These are phyloP conservation scores for Liasis olivaceus DNA, from an alignment of 2,797 vertebrate species.

Conservation along the genomic window DNA sequence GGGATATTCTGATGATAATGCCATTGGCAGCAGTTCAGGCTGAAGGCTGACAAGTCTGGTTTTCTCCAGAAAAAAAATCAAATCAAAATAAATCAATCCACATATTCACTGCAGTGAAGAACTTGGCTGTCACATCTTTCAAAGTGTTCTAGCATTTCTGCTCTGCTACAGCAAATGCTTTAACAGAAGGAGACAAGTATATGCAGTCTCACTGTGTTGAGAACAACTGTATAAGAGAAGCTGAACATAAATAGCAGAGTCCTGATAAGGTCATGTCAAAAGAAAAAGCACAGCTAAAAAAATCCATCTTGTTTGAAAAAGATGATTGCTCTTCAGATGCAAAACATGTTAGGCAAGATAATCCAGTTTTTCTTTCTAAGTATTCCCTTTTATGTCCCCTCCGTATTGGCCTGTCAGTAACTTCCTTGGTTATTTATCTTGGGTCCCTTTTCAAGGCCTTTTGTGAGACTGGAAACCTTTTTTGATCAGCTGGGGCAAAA, in stretches of 20 bases:
- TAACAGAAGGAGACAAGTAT: constrained; percentile 69
- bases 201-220: constrained; percentile 58
- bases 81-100: constrained; percentile 68
- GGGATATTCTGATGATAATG: constrained; percentile 65
- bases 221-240: constrained; percentile 58
- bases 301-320: constrained; percentile 20
- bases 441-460: constrained; percentile 19
- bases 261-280: constrained; percentile 64
- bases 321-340: constrained; percentile 46
- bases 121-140: constrained; percentile 67
- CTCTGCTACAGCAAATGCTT: constrained; percentile 46
- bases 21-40: constrained; percentile 63
- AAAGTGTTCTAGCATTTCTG: constrained; percentile 62
- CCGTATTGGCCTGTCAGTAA: constrained; percentile 28
- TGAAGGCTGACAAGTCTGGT: constrained; percentile 68
- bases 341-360: constrained; percentile 49
- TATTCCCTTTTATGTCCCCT: not conserved
- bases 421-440: constrained; percentile 16
- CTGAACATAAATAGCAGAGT: constrained; percentile 57
- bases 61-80: constrained; percentile 54
- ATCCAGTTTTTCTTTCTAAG: constrained; percentile 26
- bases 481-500: not conserved
- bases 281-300: constrained; percentile 40
- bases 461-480: not conserved
- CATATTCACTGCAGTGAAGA: constrained; percentile 65